Percentiles rank a stretch among this genome's conserved stretches.
These are phyloP conservation scores for Clarias laeviceps DNA, from an alignment of 2,797 vertebrate species.

Conservation along the genomic window DNA sequence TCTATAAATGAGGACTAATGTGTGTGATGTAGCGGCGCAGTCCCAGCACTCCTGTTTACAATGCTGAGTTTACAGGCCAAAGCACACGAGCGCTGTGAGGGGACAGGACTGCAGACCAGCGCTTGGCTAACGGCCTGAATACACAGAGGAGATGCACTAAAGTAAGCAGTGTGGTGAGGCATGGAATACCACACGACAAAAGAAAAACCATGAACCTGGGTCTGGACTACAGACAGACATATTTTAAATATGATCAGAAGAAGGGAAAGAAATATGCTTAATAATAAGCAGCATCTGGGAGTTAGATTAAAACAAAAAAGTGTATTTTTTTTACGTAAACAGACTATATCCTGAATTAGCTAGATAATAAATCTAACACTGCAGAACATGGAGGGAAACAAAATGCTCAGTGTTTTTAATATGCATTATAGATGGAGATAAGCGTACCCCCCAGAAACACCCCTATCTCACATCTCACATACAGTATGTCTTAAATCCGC, in stretches of 20 bases:
- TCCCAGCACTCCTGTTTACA: conserved; percentile 38
- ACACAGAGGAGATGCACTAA: conserved; percentile 9
- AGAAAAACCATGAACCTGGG: neutral
- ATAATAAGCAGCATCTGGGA: neutral
- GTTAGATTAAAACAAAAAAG: neutral
- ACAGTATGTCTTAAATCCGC: neutral
- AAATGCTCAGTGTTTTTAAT: neutral
- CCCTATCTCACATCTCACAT: neutral
- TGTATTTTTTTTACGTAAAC: too few species aligned
- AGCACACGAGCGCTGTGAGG: conserved; percentile 25
- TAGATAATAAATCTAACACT: neutral
- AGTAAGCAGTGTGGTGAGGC: neutral
- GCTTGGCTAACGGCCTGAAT: conserved; percentile 23
- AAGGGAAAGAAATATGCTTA: neutral
- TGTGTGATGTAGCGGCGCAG: conserved; percentile 30
- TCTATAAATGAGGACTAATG: conserved; percentile 51
- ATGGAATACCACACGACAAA: neutral
- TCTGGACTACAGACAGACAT: neutral
- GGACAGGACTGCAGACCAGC: conserved; percentile 25
- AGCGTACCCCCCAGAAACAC: neutral
- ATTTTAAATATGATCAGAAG: neutral
- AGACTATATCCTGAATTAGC: too few species aligned
- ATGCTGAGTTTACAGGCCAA: conserved; percentile 24
- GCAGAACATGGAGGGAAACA: neutral
- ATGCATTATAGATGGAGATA: neutral